phyloP scores from a whole-genome alignment of 2,888 invertebrate genomes.

The Leptinotarsa haldemani region DNA sequence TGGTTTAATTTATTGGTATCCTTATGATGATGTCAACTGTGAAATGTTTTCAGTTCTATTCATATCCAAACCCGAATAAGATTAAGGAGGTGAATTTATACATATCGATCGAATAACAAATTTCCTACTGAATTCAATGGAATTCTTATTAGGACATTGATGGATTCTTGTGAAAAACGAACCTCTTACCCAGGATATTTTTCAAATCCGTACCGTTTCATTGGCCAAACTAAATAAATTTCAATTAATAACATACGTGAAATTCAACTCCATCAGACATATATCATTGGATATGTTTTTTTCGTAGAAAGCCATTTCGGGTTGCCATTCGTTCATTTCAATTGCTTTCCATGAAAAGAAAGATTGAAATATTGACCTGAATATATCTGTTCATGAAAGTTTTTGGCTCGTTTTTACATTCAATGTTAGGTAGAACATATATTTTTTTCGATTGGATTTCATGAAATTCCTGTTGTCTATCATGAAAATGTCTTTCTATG shows the following conservation, averaged over 20 bases:
- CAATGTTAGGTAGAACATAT: too few species aligned
- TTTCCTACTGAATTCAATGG: neutral
- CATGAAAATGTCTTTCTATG: too few species aligned
- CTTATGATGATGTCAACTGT: too few species aligned
- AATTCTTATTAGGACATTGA: neutral
- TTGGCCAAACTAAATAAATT: constrained; percentile 2
- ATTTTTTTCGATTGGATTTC: too few species aligned
- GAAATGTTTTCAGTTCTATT: too few species aligned
- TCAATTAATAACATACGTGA: neutral
- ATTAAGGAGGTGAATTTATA: neutral
- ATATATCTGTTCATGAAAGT: too few species aligned
- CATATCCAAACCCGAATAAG: neutral
- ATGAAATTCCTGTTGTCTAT: too few species aligned
- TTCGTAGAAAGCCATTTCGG: neutral
- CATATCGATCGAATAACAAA: neutral
- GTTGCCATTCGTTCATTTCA: neutral
- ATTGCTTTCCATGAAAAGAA: neutral
- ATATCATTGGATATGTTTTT: neutral
- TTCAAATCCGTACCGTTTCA: neutral
- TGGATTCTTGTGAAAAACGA: neutral
- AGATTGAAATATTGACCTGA: neutral
- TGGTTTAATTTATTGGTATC: too few species aligned
- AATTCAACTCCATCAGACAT: neutral
- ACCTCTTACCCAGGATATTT: neutral
- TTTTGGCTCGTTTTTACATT: too few species aligned